Evolutionary conservation across 2,113 vertebrate species (phyloP).

Genomic region (Labeo catla): DNA sequence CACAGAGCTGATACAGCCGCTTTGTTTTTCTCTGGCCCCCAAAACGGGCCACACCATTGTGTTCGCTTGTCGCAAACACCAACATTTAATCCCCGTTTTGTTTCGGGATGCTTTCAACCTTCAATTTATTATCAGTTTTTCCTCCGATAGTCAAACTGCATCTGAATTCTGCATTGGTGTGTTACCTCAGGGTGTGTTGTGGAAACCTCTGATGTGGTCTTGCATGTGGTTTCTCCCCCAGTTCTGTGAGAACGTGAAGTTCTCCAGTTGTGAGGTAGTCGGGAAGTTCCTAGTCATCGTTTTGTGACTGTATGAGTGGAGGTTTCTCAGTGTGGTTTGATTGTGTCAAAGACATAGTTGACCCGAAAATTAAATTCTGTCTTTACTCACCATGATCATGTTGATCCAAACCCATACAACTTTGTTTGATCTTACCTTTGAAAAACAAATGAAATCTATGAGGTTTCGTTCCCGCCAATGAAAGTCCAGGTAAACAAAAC

Average conservation of each 20-base stretch:
- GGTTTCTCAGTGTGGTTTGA: neutral
- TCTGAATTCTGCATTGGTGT: conserved; percentile 18
- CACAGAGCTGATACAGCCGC: conserved; percentile 46
- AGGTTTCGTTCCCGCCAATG: too few relatives aligned
- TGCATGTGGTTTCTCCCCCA: conserved; percentile 14
- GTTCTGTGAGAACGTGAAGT: conserved; percentile 4
- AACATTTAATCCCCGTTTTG: conserved; percentile 10
- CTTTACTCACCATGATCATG: neutral
- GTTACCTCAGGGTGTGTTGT: conserved; percentile 27
- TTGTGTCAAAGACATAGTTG: too few relatives aligned
- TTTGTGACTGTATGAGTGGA: conserved; percentile 2
- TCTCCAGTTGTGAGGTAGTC: conserved; percentile 17
- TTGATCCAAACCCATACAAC: neutral
- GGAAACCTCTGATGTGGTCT: conserved; percentile 35
- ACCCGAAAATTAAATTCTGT: neutral
- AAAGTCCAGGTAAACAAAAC: too few relatives aligned
- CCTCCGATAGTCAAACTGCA: neutral
- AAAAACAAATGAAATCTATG: neutral
- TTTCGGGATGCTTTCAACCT: neutral
- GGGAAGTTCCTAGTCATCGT: conserved; percentile 32
- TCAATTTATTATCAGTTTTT: neutral
- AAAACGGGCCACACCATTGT: conserved; percentile 36
- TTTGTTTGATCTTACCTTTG: neutral
- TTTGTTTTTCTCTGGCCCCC: conserved; percentile 50
- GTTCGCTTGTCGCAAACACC: conserved; percentile 36